Percentiles rank a stretch among this genome's conserved stretches.
These are phyloP conservation scores for Diplosoma virens DNA, from an alignment of 23 tunicate genomes.

Conservation along the genomic window DNA sequence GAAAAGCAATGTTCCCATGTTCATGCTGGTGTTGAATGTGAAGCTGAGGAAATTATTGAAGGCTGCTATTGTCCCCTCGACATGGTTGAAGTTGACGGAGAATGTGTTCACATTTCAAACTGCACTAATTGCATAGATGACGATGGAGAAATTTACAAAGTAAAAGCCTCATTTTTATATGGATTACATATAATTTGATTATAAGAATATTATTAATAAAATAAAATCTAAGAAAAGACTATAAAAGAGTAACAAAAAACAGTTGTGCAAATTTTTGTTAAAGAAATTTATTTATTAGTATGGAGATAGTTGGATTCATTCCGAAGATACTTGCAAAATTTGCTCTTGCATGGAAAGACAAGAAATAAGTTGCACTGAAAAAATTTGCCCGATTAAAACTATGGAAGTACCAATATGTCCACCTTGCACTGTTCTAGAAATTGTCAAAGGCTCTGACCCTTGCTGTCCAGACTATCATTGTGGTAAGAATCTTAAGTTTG, in stretches of 20 bases:
- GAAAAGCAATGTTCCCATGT: conserved; percentile 61
- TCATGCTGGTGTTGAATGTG: conserved; percentile 40
- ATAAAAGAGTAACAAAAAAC: too few species aligned
- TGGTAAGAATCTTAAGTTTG: conserved; percentile 35
- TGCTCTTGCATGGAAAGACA: conserved; percentile 86
- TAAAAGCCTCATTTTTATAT: too few species aligned
- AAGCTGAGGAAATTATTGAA: conserved; percentile 58
- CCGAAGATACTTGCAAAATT: conserved; percentile 43
- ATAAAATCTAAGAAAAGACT: too few species aligned
- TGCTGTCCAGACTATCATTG: conserved; percentile 88
- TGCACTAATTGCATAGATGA: conserved; percentile 83
- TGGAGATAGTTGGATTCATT: conserved; percentile 74
- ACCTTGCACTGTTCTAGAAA: conserved; percentile 50
- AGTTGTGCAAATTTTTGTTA: too few species aligned
- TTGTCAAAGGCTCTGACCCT: conserved; percentile 60
- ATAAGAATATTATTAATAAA: too few species aligned
- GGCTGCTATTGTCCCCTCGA: conserved; percentile 94
- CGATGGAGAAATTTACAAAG: conserved; percentile 46
- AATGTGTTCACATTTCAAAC: conserved; percentile 32
- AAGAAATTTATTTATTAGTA: conserved; percentile 31
- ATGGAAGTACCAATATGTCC: conserved; percentile 48
- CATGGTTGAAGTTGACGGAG: conserved; percentile 54
- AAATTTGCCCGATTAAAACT: conserved; percentile 52
- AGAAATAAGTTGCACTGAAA: conserved; percentile 48
- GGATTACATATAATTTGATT: too few species aligned